These are phyloP conservation scores for Cabera pusaria DNA, from an alignment of 2,888 invertebrate species.

Conservation along the genomic window DNA sequence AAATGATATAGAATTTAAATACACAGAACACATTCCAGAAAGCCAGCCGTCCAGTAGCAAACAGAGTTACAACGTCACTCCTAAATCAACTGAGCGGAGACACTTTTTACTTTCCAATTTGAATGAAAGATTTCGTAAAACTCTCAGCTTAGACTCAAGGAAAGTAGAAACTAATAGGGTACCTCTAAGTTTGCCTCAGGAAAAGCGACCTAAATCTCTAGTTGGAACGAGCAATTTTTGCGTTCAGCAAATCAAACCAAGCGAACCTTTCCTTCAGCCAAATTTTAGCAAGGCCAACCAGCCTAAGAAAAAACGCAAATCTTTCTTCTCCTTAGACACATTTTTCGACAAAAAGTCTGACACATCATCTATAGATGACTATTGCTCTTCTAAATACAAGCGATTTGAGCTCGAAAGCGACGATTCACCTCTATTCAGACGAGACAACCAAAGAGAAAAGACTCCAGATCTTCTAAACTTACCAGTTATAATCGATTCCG, in stretches of 20 bases:
- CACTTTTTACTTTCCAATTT: conserved; percentile 71
- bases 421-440: conserved; percentile 72
- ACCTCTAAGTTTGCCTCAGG: conserved; percentile 60
- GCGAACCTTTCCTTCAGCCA: conserved; percentile 55
- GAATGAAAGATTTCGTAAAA: conserved; percentile 76
- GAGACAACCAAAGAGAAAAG: conserved; percentile 60
- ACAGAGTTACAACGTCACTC: conserved; percentile 72
- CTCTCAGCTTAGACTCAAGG: conserved; percentile 75
- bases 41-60: conserved; percentile 72
- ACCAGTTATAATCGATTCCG: conserved; percentile 74
- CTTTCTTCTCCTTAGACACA: conserved; percentile 78
- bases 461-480: conserved; percentile 75
- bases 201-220: conserved; percentile 71
- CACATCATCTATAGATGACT: conserved; percentile 76
- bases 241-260: conserved; percentile 58
- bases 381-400: conserved; percentile 79
- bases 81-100: conserved; percentile 72
- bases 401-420: conserved; percentile 78
- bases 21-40: conserved; percentile 73
- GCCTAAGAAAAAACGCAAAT: conserved; percentile 76
- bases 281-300: conserved; percentile 68
- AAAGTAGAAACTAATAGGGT: conserved; percentile 70
- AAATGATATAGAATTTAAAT: conserved; percentile 76
- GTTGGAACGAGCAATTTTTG: conserved; percentile 70
- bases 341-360: conserved; percentile 80